Evolutionary conservation across 2,797 vertebrate species (phyloP).

Genomic region (Apodemus agrarius): DNA sequence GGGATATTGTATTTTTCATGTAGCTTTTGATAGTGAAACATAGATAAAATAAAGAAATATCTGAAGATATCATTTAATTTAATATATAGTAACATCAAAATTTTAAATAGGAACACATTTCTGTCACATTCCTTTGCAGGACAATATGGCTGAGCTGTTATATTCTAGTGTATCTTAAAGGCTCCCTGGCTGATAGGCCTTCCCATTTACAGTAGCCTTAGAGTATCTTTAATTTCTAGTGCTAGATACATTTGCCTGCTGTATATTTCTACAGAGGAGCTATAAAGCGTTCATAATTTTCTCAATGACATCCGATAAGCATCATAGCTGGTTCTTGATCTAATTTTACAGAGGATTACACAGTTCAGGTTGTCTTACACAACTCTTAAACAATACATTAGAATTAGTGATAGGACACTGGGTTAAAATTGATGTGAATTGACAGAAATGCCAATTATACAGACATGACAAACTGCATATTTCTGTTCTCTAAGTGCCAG

Average conservation of each 20-base stretch:
- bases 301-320: neutral
- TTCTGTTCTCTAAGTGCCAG: neutral
- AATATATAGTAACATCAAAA: neutral
- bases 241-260: neutral
- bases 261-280: neutral
- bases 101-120: neutral
- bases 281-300: neutral
- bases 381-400: neutral
- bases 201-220: neutral
- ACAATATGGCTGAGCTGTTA: neutral
- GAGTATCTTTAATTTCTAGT: neutral
- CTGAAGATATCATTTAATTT: neutral
- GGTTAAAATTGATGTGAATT: neutral
- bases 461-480: neutral
- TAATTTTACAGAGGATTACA: neutral
- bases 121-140: neutral
- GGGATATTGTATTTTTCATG: too few relatives aligned
- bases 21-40: neutral
- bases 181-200: neutral
- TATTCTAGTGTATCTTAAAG: neutral
- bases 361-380: neutral
- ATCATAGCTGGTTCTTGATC: neutral
- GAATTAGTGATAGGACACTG: neutral
- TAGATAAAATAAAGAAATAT: neutral
- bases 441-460: neutral